These are phyloP conservation scores for Charadrius vociferus DNA, from an alignment of 2,113 vertebrate genomes.

Conservation along the genomic window DNA sequence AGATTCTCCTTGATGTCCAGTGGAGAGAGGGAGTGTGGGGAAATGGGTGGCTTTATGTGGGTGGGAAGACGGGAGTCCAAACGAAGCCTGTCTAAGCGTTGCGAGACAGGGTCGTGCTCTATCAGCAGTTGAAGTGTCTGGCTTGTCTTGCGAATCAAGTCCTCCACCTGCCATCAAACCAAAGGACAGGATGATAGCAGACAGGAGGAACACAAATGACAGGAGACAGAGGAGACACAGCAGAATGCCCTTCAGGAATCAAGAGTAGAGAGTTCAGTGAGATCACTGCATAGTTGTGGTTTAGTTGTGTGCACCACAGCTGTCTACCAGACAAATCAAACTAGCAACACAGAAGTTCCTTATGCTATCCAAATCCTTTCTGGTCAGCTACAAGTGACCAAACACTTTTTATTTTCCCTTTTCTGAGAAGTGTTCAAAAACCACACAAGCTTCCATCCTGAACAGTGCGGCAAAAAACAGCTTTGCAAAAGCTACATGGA, in stretches of 20 bases:
- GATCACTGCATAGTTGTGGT: not conserved
- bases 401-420: not conserved
- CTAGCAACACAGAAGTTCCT: not conserved
- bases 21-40: constrained; percentile 71
- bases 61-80: constrained; percentile 82
- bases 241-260: not conserved
- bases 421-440: not conserved
- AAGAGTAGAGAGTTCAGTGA: not conserved
- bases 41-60: constrained; percentile 79
- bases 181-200: not conserved
- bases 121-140: constrained; percentile 93
- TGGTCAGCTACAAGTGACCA: not conserved
- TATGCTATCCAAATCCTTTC: not conserved
- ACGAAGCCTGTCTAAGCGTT: constrained; percentile 84
- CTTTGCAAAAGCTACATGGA: not conserved
- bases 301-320: not conserved
- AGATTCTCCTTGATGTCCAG: constrained; percentile 84
- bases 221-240: not conserved
- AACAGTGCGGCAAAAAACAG: not conserved
- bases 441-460: not conserved
- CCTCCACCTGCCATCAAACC: constrained; percentile 82
- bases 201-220: not conserved
- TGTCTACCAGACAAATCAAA: not conserved
- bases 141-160: constrained; percentile 88
- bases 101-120: constrained; percentile 91